phyloP scores from a whole-genome alignment of 2,797 vertebrate genomes.

The Muscicapa striata region DNA sequence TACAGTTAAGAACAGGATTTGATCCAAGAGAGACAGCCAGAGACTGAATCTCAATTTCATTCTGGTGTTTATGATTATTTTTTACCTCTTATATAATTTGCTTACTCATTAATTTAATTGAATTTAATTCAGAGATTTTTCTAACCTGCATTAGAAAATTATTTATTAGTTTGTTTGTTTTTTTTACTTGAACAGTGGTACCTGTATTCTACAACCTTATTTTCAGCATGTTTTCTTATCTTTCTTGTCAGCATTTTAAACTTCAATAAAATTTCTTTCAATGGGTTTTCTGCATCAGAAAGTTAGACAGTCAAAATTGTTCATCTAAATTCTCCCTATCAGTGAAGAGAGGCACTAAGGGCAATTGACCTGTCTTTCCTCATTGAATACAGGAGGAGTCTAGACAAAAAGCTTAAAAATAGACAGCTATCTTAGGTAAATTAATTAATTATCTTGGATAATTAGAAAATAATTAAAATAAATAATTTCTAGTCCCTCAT shows the following conservation, averaged over 20 bases:
- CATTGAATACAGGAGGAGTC: neutral
- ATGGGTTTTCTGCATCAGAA: neutral
- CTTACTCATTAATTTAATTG: neutral
- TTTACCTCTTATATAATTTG: neutral
- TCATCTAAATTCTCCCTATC: neutral
- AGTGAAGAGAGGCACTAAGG: neutral
- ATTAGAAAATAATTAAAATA: conserved; percentile 5
- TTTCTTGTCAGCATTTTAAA: neutral
- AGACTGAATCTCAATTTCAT: neutral
- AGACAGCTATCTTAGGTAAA: neutral
- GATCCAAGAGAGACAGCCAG: neutral
- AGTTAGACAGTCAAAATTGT: neutral
- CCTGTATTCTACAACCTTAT: neutral
- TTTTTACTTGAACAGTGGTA: neutral
- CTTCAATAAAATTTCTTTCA: neutral
- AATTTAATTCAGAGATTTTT: accelerated
- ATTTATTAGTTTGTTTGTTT: neutral
- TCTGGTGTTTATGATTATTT: neutral
- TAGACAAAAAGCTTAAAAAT: neutral
- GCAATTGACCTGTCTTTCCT: neutral
- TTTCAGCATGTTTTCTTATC: neutral
- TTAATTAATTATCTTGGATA: neutral
- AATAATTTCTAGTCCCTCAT: neutral
- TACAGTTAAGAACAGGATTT: neutral
- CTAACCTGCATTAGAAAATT: neutral